Percentiles rank a stretch among this genome's conserved stretches.
phyloP scores from a whole-genome alignment of 2,888 invertebrate genomes.

The Melanostoma mellinum region DNA sequence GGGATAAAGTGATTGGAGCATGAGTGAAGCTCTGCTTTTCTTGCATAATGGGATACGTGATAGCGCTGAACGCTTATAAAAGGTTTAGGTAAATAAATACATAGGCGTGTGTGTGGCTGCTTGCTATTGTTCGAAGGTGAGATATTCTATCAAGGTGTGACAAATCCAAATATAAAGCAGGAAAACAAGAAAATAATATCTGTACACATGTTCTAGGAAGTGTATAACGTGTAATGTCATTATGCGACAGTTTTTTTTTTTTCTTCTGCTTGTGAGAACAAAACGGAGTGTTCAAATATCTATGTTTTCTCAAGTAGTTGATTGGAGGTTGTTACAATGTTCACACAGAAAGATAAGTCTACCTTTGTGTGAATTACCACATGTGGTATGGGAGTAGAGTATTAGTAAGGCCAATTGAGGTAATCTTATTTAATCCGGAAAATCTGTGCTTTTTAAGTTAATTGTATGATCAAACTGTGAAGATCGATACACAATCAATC shows the following conservation, averaged over 20 bases:
- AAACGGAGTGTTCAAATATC: conserved; percentile 24
- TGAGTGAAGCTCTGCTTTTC: conserved; percentile 32
- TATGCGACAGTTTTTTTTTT: neutral
- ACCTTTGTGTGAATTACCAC: neutral
- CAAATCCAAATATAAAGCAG: conserved; percentile 26
- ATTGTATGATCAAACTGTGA: no score
- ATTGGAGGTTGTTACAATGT: neutral
- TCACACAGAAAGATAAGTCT: neutral
- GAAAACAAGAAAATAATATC: neutral
- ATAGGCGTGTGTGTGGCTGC: conserved; percentile 18
- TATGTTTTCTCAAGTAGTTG: conserved; percentile 6
- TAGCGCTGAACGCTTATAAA: conserved; percentile 20
- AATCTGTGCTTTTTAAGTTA: neutral
- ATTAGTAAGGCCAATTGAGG: conserved; percentile 5
- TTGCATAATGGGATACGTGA: conserved; percentile 56
- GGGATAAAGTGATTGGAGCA: conserved; percentile 35
- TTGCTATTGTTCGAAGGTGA: conserved; percentile 45
- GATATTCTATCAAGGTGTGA: conserved; percentile 54
- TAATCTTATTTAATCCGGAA: neutral
- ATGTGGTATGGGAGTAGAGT: no score
- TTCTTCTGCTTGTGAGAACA: neutral
- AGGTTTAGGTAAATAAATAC: conserved; percentile 34
- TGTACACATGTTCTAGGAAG: conserved; percentile 13
- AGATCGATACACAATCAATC: no score
- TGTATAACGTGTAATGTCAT: no score